Conservation (phyloP, 2,113 vertebrate species). For the Caranx melampygus region DNA sequence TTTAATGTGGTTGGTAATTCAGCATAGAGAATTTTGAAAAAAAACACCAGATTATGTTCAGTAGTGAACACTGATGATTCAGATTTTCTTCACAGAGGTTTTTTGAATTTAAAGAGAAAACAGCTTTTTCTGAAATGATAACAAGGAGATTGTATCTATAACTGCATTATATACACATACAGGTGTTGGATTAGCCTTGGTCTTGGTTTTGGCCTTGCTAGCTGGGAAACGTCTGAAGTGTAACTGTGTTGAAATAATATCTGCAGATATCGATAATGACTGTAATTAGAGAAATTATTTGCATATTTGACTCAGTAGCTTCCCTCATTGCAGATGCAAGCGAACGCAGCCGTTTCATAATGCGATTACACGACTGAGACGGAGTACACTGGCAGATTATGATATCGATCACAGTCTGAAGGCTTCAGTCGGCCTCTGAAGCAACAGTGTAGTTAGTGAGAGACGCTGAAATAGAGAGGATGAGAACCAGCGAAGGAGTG, state of each 20-base stretch:
- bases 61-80: too few relatives aligned
- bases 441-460: conserved; percentile 20
- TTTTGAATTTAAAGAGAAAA: too few relatives aligned
- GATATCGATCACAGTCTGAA: conserved; percentile 47
- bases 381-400: conserved; percentile 31
- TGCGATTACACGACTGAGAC: conserved; percentile 28
- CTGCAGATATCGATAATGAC: conserved; percentile 3
- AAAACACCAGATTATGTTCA: too few relatives aligned
- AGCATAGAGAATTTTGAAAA: not conserved
- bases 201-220: not conserved
- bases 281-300: conserved; percentile 5
- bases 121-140: not conserved
- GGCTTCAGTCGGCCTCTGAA: conserved; percentile 17
- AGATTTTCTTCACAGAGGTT: too few relatives aligned
- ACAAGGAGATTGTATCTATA: not conserved
- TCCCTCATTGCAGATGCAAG: not conserved
- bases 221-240: not conserved
- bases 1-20: not conserved
- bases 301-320: conserved; percentile 13
- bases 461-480: conserved; percentile 2
- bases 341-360: conserved; percentile 9
- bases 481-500: not conserved
- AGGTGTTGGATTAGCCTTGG: too few relatives aligned
- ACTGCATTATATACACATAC: too few relatives aligned
- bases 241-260: conserved; percentile 10